Conservation (phyloP, 2,113 vertebrate species). For the Xyliphius kryptos region DNA sequence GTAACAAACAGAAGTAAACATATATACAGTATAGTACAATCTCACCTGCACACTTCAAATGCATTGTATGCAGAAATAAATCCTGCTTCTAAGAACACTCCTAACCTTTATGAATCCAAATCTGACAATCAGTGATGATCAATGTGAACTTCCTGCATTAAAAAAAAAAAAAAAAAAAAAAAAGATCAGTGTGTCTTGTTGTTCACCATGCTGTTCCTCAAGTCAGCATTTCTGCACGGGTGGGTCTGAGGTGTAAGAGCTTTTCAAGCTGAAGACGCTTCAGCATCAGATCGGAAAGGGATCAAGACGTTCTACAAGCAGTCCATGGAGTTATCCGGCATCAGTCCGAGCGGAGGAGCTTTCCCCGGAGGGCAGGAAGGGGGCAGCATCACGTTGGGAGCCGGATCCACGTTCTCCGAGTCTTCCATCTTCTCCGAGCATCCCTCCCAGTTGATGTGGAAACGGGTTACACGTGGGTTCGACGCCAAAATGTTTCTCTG, state of each 20-base stretch:
- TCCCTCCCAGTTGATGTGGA: slow-evolving; percentile 91
- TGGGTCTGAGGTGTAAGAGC: slow-evolving; percentile 14
- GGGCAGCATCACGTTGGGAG: slow-evolving; percentile 68
- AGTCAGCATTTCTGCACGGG: slow-evolving; percentile 14
- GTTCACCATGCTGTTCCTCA: neutral
- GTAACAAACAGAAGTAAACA: slow-evolving; percentile 38
- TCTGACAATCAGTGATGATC: too few relatives aligned
- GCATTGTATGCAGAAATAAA: slow-evolving; percentile 29
- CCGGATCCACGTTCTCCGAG: slow-evolving; percentile 77
- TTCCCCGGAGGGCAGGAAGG: slow-evolving; percentile 72
- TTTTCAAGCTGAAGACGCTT: slow-evolving; percentile 9
- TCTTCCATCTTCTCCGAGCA: slow-evolving; percentile 74
- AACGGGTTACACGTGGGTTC: slow-evolving; percentile 84
- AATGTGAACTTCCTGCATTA: too few relatives aligned
- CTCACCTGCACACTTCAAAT: slow-evolving; percentile 19
- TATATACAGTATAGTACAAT: slow-evolving; percentile 40
- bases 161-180: too few relatives aligned
- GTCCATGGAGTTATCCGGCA: slow-evolving; percentile 90
- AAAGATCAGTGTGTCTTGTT: too few relatives aligned
- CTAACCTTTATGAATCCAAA: neutral
- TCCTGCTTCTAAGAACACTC: neutral
- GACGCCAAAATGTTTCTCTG: slow-evolving; percentile 87
- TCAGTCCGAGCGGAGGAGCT: slow-evolving; percentile 64
- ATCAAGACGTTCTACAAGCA: too few relatives aligned
- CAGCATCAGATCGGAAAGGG: too few relatives aligned